Base-by-base conservation (phyloP, 2,797 vertebrate genomes). In the Rachycentron canadum region DNA sequence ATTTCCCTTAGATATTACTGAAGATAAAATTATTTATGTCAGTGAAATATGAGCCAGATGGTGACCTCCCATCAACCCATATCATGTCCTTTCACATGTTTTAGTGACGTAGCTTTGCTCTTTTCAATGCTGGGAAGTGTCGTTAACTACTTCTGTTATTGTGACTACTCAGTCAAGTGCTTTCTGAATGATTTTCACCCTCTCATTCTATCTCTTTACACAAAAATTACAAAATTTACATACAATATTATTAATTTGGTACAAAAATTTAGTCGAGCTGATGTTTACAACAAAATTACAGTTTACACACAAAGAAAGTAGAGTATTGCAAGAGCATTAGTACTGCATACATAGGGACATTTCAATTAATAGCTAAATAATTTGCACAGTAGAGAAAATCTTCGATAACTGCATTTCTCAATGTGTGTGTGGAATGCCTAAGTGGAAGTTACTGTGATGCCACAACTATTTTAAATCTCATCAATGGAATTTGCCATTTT, bases 101-200 rank as follows among this genome's bases (percentile, higher is more conserved):
- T 2, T 19, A 28, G 26, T 69, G 30, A 76, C 3, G 19, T 28
- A 30, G n/a, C 7, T 19, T 49, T 56, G 25, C 17, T 40, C n/a
- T 28, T 0, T 26, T 49, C 9, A 11, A 45, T 25, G 7, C 49
- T 50, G 36, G 28, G 30, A 65, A 38, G 66, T 67, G 8, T 34
- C 30, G 12, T 65, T 8, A 32, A 7, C 25, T 3, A 4, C 26
- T 58, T 57, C 17, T 30, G 1, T 21, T 30, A 21, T 13, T 69
- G 36, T 1, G 3, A 21, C 14, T 11, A 21, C 7, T 45, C 1
- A 0, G 4, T 34, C 4, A n/a, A n/a, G 0, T 43, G 8, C 25
- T 77, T 69, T 73, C 57, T 50, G 28, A 64, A 75, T 47, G 19
- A 75, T 28, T 43, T 45, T 1, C 16, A 40, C 66, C 23, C n/a